Base-by-base conservation (phyloP, 53 echinoderm and acorn worm species). In the Stichopus horrens region DNA sequence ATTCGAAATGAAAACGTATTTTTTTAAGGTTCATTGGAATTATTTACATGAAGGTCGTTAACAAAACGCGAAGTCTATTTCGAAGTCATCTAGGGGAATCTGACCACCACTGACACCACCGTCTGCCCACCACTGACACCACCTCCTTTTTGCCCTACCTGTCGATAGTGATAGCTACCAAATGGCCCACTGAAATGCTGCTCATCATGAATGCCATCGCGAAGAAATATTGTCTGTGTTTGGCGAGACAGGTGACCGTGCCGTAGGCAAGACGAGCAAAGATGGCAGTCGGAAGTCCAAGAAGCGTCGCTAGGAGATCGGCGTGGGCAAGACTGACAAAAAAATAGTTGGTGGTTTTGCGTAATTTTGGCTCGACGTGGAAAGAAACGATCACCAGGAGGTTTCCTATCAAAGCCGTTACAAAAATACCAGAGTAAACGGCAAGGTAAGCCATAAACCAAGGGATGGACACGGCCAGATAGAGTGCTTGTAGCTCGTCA, bases 141-240 rank as follows among this genome's bases (percentile, higher is more conserved):
- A 37, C 37, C 37, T 0, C 37, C 11, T 67, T 67, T 11, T 67
- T 23, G 21, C 23, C 54, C 16, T 87, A 87, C 87, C 87, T 87
- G 55, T 87, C 87, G 19, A 87, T 75, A 8, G 87, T 87, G 54
- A 87, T 87, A 22, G 23, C 19, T 7, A 87, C 87, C 21, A 87
- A 37, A 87, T 87, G 87, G 8, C 74, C 74, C 53, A 87, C 75
- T 19, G 87, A 87, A 14, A 87, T 75, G 11, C 87, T 75, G 87
- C 87, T n/a, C 87, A 87, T 74, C 7, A 87, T 87, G 54, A 87
- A 87, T 3, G 87, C 87, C 75, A 75, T 75, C 87, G 56, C 55
- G 87, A 75, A 74, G 22, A 74, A 87, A 21, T 87, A 87, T 9
- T 87, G 87, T 54, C 87, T 54, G 75, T 75, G 20, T 57, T 87